Evolutionary conservation across 2,888 invertebrate species (phyloP).

Genomic region (Neoitamus cyanurus): DNA sequence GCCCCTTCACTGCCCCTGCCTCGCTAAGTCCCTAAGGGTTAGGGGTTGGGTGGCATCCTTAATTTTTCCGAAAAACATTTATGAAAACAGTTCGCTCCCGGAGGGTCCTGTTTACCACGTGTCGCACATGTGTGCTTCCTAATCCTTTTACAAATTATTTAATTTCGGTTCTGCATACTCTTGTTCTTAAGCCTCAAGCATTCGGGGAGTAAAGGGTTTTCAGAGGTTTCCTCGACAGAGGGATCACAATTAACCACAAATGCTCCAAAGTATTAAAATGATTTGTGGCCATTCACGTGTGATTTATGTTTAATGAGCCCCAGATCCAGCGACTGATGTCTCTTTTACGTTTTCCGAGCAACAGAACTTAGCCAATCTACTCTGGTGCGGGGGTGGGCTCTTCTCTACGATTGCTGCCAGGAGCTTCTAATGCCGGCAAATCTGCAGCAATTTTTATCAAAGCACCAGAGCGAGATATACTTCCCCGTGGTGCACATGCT

Average conservation of each 20-base stretch:
- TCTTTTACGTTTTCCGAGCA: background rate
- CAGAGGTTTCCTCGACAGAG: background rate
- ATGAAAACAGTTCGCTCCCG: background rate
- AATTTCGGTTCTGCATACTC: background rate
- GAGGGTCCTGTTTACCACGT: background rate
- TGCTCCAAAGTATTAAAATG: constrained; percentile 46
- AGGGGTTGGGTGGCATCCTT: background rate
- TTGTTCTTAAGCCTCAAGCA: background rate
- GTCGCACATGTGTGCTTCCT: constrained; percentile 10
- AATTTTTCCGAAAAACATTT: background rate
- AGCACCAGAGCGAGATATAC: background rate
- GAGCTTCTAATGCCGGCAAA: background rate
- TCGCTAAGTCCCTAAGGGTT: background rate
- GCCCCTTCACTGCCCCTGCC: background rate
- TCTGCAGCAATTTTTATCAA: background rate
- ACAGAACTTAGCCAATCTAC: background rate
- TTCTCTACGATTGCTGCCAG: background rate
- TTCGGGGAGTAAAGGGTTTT: background rate
- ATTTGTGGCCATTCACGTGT: constrained; percentile 41
- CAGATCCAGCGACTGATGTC: background rate
- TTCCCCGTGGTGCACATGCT: background rate
- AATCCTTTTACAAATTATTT: constrained; percentile 42
- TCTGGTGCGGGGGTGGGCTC: background rate
- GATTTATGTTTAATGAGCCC: constrained; percentile 39
- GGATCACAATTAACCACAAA: constrained; percentile 33